Conservation (phyloP, 2,888 invertebrate genomes). For the Cacoxenus indagator region DNA sequence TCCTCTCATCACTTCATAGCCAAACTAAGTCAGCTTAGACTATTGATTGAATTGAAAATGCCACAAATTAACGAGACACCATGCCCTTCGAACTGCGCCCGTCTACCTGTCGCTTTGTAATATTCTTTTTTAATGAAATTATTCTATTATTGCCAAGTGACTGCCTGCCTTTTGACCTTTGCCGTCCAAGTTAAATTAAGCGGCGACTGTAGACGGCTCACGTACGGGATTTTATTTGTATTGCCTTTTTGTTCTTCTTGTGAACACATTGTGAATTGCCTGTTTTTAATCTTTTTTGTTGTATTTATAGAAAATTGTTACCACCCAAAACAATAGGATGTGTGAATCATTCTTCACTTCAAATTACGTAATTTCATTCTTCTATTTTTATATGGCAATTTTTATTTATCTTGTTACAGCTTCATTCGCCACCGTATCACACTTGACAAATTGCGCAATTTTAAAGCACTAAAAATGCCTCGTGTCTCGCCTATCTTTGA, state of each 20-base stretch:
- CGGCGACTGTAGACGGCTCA: too few relatives aligned
- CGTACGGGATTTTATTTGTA: too few relatives aligned
- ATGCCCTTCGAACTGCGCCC: too few relatives aligned
- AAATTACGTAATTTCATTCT: conserved; percentile 15
- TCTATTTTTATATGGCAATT: not conserved
- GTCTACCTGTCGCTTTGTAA: too few relatives aligned
- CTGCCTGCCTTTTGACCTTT: too few relatives aligned
- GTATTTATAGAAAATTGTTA: not conserved
- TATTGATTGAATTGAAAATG: not conserved
- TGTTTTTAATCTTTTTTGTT: not conserved
- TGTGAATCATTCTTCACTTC: conserved; percentile 1
- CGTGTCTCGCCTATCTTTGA: conserved; percentile 1
- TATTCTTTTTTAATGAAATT: too few relatives aligned
- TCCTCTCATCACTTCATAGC: too few relatives aligned
- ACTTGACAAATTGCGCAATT: conserved; percentile 15
- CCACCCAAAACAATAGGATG: not conserved
- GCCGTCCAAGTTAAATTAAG: too few relatives aligned
- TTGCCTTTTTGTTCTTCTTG: too few relatives aligned
- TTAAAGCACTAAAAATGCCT: conserved; percentile 20
- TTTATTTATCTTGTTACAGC: not conserved
- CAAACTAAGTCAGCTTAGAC: not conserved
- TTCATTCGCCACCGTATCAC: not conserved
- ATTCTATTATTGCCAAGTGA: too few relatives aligned
- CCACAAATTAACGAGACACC: not conserved
- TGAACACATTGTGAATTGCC: too few relatives aligned